Percentiles rank a stretch among this genome's conserved stretches.
Conservation (phyloP, 2,113 vertebrate species). For the Carlito syrichta region DNA sequence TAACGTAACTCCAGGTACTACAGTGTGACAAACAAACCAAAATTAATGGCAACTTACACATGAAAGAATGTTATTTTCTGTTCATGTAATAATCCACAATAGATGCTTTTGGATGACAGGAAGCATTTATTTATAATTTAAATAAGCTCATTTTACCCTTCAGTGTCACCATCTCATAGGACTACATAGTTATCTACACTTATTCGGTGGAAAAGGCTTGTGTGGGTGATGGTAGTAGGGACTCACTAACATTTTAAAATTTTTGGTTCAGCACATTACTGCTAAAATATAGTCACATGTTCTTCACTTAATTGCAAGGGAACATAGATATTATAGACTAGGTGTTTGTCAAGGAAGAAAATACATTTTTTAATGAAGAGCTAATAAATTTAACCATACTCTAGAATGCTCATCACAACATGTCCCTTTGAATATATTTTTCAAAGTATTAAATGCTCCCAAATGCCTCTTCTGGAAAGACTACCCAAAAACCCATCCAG, state of each 20-base stretch:
- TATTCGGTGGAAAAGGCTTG: neutral
- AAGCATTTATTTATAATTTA: neutral
- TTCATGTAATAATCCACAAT: neutral
- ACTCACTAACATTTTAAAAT: neutral
- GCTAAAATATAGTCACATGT: neutral
- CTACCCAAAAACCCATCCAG: neutral
- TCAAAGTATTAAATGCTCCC: neutral
- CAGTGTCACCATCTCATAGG: neutral
- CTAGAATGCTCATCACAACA: neutral
- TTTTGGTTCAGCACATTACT: neutral
- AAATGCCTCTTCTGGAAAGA: neutral
- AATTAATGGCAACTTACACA: neutral
- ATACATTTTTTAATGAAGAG: neutral
- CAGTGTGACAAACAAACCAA: neutral
- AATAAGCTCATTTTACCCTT: neutral
- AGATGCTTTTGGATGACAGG: neutral
- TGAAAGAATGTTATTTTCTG: neutral
- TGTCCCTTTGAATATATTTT: neutral
- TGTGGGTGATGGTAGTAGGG: neutral
- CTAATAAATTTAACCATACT: neutral
- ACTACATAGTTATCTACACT: neutral
- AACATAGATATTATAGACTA: neutral
- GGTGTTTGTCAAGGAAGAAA: neutral
- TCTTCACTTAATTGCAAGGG: neutral
- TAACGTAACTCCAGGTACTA: neutral